These are phyloP conservation scores for Sebastes trivittatus DNA, from an alignment of 2,797 vertebrate species.

Conservation along the genomic window DNA sequence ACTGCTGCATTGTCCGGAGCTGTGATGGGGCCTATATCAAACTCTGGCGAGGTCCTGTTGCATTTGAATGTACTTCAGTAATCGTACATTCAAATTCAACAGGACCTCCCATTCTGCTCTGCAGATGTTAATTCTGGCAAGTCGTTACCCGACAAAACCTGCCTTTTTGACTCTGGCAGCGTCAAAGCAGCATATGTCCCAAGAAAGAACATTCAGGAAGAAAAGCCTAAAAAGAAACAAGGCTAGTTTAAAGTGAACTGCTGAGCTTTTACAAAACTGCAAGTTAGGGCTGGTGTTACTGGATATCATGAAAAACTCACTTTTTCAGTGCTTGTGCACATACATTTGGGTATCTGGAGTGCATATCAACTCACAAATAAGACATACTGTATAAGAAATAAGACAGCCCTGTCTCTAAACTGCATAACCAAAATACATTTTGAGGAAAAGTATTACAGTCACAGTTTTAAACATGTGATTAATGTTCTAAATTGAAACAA, in stretches of 20 bases:
- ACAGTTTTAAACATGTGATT: too few relatives aligned
- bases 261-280: slow-evolving; percentile 10
- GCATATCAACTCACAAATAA: background rate
- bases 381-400: background rate
- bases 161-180: slow-evolving; percentile 53
- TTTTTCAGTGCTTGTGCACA: background rate
- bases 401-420: background rate
- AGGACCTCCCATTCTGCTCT: slow-evolving; percentile 68
- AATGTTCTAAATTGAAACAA: too few relatives aligned
- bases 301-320: background rate
- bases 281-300: slow-evolving; percentile 18
- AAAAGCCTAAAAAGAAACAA: slow-evolving; percentile 1
- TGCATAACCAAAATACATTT: too few relatives aligned
- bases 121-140: slow-evolving; percentile 82
- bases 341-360: background rate
- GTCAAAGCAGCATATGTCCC: slow-evolving; percentile 64
- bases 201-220: slow-evolving; percentile 31
- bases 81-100: slow-evolving; percentile 59
- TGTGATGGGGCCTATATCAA: slow-evolving; percentile 57
- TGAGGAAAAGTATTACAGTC: too few relatives aligned
- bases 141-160: slow-evolving; percentile 56
- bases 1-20: slow-evolving; percentile 60
- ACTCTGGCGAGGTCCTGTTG: slow-evolving; percentile 29
- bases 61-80: background rate
- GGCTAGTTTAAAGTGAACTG: background rate